Conservation (phyloP, 2,888 invertebrate species). For the Parascotia fuliginaria region DNA sequence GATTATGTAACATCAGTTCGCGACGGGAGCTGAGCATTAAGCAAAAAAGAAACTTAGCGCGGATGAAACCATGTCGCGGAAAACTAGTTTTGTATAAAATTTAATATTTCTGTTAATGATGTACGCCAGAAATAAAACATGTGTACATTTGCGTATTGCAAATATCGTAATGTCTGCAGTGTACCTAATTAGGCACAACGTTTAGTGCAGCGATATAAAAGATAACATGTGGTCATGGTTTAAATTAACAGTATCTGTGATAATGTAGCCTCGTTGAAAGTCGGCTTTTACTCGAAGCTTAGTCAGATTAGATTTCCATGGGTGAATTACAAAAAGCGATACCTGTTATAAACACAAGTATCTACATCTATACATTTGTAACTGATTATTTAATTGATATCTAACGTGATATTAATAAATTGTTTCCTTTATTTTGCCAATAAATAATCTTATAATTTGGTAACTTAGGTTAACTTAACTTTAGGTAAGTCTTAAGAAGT, state of each 20-base stretch:
- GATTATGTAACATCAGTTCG: no score
- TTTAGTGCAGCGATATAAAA: slow-evolving; percentile 33
- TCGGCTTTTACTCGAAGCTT: slow-evolving; percentile 32
- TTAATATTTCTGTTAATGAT: no score
- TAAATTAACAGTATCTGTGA: slow-evolving; percentile 43
- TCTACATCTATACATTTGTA: slow-evolving; percentile 13
- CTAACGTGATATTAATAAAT: no score
- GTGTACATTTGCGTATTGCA: slow-evolving; percentile 37
- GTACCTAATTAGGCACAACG: slow-evolving; percentile 41
- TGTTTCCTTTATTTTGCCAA: no score
- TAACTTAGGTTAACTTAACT: no score
- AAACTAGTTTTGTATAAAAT: no score
- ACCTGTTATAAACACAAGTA: slow-evolving; percentile 3
- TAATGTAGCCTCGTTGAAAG: slow-evolving; percentile 46
- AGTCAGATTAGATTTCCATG: slow-evolving; percentile 33
- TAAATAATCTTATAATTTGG: no score
- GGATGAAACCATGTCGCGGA: no score
- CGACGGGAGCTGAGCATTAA: no score
- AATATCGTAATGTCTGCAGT: slow-evolving; percentile 32
- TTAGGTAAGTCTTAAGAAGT: no score
- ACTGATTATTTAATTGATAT: no score
- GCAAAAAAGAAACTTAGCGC: no score
- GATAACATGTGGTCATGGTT: slow-evolving; percentile 37
- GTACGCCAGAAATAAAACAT: slow-evolving; percentile 31
- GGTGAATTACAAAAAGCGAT: slow-evolving; percentile 18